Evolutionary conservation across 2,113 vertebrate species (phyloP).

Genomic region (Plotosus lineatus): DNA sequence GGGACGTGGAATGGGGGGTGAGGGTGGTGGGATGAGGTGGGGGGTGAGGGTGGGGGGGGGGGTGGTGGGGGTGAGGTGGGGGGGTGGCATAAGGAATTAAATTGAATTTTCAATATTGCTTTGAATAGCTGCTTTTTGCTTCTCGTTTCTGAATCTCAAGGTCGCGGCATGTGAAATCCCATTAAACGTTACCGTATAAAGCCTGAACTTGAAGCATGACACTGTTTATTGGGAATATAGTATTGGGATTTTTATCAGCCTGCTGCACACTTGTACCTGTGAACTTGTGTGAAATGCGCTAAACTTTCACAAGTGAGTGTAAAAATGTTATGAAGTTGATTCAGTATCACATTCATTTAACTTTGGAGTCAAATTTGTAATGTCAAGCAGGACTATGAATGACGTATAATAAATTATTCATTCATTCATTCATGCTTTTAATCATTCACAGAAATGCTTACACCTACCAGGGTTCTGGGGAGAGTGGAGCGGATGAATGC

Average conservation of each 20-base stretch:
- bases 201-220: background rate
- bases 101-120: slow-evolving; percentile 17
- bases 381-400: too few species aligned
- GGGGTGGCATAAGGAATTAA: background rate
- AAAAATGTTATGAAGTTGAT: background rate
- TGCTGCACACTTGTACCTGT: slow-evolving; percentile 16
- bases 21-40: slow-evolving; percentile 15
- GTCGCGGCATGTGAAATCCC: slow-evolving; percentile 34
- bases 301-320: background rate
- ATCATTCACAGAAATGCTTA: too few species aligned
- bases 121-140: slow-evolving; percentile 8
- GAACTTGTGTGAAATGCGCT: background rate
- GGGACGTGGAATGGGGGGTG: background rate
- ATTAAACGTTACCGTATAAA: slow-evolving; percentile 6
- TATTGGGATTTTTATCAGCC: slow-evolving; percentile 25
- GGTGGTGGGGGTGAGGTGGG: background rate
- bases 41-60: background rate
- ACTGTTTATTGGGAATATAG: slow-evolving; percentile 4
- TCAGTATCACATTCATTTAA: background rate
- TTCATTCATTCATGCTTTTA: too few species aligned
- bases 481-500: too few species aligned
- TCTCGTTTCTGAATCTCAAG: background rate
- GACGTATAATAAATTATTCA: too few species aligned
- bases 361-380: background rate
- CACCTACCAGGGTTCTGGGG: too few species aligned